These are phyloP conservation scores for Agriopis aurantiaria DNA, from an alignment of 2,888 invertebrate genomes.

Conservation along the genomic window DNA sequence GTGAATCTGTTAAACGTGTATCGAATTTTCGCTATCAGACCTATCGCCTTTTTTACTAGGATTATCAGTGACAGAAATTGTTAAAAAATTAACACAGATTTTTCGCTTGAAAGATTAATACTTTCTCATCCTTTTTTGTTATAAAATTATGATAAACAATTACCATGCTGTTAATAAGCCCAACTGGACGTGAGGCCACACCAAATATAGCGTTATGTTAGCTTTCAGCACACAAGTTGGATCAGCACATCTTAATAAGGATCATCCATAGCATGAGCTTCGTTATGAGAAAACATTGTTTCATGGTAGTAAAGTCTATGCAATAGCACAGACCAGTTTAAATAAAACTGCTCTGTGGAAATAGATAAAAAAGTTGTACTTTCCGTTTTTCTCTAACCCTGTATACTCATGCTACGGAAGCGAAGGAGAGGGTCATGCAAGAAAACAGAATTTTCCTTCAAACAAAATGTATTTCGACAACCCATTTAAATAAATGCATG, in stretches of 20 bases:
- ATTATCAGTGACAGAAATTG: not conserved
- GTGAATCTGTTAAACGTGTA: slow-evolving; percentile 27
- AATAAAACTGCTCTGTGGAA: too few species aligned
- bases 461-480: slow-evolving; percentile 81
- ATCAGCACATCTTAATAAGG: slow-evolving; percentile 19
- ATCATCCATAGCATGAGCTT: slow-evolving; percentile 36
- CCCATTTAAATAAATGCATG: slow-evolving; percentile 75
- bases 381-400: not conserved
- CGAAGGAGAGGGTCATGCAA: slow-evolving; percentile 76
- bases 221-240: slow-evolving; percentile 28
- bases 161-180: slow-evolving; percentile 53
- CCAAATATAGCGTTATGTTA: slow-evolving; percentile 47
- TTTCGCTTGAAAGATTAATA: not conserved
- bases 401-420: slow-evolving; percentile 65
- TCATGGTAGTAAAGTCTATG: too few species aligned
- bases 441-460: slow-evolving; percentile 80
- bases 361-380: not conserved
- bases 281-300: not conserved
- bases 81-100: not conserved
- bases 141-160: slow-evolving; percentile 15
- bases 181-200: slow-evolving; percentile 41
- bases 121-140: not conserved
- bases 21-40: slow-evolving; percentile 23
- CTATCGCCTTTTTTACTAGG: not conserved
- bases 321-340: too few species aligned